These are phyloP conservation scores for Drosophila monieri DNA, from an alignment of 2,888 invertebrate species.

Conservation along the genomic window DNA sequence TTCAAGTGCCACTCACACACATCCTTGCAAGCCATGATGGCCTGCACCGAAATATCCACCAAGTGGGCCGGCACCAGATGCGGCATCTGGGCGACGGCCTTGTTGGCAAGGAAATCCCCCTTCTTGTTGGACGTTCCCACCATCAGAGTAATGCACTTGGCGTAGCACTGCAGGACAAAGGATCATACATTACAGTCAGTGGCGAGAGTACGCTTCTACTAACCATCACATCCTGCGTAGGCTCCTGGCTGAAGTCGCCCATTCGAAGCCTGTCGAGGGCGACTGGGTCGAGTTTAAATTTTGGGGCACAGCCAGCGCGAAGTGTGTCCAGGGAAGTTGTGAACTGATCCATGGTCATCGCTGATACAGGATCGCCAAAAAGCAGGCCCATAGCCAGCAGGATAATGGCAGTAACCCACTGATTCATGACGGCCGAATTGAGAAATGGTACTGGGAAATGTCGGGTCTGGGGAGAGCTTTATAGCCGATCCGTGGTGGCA, in stretches of 20 bases:
- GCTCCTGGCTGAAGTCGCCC: constrained; percentile 74
- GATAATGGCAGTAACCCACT: constrained; percentile 1
- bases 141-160: constrained; percentile 80
- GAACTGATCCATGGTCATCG: constrained; percentile 80
- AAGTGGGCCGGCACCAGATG: constrained; percentile 76
- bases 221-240: constrained; percentile 76
- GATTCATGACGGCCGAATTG: constrained; percentile 6
- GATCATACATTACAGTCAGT: not conserved
- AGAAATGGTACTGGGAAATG: not conserved
- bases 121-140: constrained; percentile 82
- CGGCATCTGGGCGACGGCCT: constrained; percentile 79
- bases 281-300: constrained; percentile 77
- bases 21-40: constrained; percentile 76
- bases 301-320: constrained; percentile 80
- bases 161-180: constrained; percentile 74
- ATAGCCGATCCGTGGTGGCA: constrained; percentile 37
- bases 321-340: constrained; percentile 81
- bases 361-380: constrained; percentile 13
- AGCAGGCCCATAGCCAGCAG: constrained; percentile 25
- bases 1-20: constrained; percentile 70
- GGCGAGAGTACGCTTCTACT: not conserved
- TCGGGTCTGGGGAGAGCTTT: constrained; percentile 23
- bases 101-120: constrained; percentile 77
- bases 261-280: constrained; percentile 71
- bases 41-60: constrained; percentile 64